Base-by-base conservation (phyloP, 2,888 invertebrate species). In the Lasioglossum pauxillum region DNA sequence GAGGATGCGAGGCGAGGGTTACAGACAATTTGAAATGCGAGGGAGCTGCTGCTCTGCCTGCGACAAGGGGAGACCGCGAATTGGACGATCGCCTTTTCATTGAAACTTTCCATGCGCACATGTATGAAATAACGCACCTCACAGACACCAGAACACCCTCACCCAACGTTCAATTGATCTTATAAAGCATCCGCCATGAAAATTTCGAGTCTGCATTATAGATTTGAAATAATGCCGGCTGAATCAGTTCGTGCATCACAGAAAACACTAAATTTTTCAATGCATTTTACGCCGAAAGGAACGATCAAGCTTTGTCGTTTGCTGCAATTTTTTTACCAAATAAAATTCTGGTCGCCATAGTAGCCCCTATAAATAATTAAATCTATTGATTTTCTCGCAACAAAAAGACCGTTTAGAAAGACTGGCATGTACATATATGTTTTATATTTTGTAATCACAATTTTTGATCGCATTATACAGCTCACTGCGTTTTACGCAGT, bases 51-150 rank as follows among this genome's bases (percentile, higher is more conserved):
- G 38, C 41, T 69, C 67, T 38, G 19, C 5, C 27, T 27, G 14
- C 27, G 14, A 60, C 60, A 27, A 60, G 60, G 53, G 31, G 38
- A 69, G 69, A 38, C 38, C 38, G 38, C 38, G 35, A 69, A 69
- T 60, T 60, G 60, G 60, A 60, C 60, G 60, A 60, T 60, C 57
- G 12, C 57, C 60, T 60, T 60, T 60, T 60, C 60, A 60, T 60
- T 60, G 60, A 60, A 60, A 60, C 27, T 64, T 64, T 31, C 31
- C 64, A 64, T 19, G 19, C 64, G 64, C 27, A 2, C 31, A 31
- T 31, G 31, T 31, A 64, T 64, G 64, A 64, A 64, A 64, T 31
- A 64, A 64, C 31, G 16, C 27, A 31, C 31, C 64, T 31, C n/a
- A 64, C 64, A 64, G 19, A 64, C 12, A 57, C 12, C 57, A 57